Conservation (phyloP, 2,113 vertebrate genomes). For the Mandrillus leucophaeus region DNA sequence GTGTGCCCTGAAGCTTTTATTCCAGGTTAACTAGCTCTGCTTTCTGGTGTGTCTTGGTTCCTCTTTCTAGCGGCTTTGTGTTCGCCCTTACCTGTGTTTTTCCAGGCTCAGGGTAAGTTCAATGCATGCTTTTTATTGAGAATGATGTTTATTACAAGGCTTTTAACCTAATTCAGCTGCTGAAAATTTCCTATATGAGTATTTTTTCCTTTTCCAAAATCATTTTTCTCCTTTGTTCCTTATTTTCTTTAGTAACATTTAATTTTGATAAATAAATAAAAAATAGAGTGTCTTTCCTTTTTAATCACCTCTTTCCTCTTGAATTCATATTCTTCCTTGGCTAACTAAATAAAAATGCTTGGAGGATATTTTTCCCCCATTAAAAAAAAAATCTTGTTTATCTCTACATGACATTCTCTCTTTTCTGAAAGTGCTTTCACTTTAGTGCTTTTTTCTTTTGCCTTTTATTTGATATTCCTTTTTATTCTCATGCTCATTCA, state of each 20-base stretch:
- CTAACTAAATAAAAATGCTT: slow-evolving; percentile 51
- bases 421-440: slow-evolving; percentile 56
- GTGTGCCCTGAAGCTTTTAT: background rate
- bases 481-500: slow-evolving; percentile 49
- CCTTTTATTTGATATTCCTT: slow-evolving; percentile 52
- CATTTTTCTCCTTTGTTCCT: background rate
- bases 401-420: slow-evolving; percentile 42
- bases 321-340: slow-evolving; percentile 46
- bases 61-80: background rate
- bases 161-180: slow-evolving; percentile 16
- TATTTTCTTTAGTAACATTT: background rate
- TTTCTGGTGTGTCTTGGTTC: background rate
- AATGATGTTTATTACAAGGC: slow-evolving; percentile 4
- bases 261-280: background rate
- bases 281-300: background rate
- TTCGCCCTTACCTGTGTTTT: background rate
- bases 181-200: background rate
- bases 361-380: background rate
- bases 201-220: slow-evolving; percentile 33
- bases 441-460: slow-evolving; percentile 48
- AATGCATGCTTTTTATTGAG: background rate
- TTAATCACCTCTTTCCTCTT: background rate
- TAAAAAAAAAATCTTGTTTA: slow-evolving; percentile 35
- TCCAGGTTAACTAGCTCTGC: background rate
- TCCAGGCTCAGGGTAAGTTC: slow-evolving; percentile 13